These are phyloP conservation scores for Pelobates fuscus DNA, from an alignment of 2,113 vertebrate genomes.

Conservation along the genomic window DNA sequence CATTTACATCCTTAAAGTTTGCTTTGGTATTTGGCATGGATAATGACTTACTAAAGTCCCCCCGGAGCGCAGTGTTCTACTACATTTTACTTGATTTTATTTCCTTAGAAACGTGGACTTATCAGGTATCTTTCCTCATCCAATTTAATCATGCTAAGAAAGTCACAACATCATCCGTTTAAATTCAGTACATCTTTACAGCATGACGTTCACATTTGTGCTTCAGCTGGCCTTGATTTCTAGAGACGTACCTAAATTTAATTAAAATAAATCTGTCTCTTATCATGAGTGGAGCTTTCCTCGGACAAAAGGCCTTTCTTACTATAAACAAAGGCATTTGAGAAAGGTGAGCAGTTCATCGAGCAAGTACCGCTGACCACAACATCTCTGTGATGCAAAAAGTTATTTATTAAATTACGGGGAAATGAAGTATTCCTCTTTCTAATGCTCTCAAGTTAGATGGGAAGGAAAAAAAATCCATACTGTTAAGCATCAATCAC, in stretches of 20 bases:
- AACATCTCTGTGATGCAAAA: neutral
- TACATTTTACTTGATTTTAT: constrained; percentile 54
- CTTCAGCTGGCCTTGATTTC: constrained; percentile 47
- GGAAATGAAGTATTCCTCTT: neutral
- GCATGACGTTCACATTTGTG: constrained; percentile 13
- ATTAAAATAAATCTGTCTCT: constrained; percentile 49
- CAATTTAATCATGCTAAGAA: constrained; percentile 55
- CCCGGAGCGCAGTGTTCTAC: constrained; percentile 4
- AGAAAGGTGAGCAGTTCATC: constrained; percentile 13
- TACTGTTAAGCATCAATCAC: neutral
- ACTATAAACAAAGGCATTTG: constrained; percentile 26
- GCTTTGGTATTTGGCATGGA: constrained; percentile 28
- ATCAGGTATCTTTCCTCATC: constrained; percentile 57
- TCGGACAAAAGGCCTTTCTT: constrained; percentile 26
- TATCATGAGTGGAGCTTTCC: constrained; percentile 37
- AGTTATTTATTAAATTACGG: neutral
- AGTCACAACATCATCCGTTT: constrained; percentile 60
- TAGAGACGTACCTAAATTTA: constrained; percentile 46
- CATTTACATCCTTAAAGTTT: constrained; percentile 5
- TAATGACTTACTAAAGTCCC: constrained; percentile 18
- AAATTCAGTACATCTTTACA: constrained; percentile 55
- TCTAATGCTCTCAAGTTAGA: neutral
- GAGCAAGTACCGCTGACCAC: neutral
- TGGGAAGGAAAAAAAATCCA: neutral
- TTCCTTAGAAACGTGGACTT: constrained; percentile 54